A percentile compares a stretch with the other conserved stretches of the same genome.
These are phyloP conservation scores for Parnassius apollo DNA, from an alignment of 2,888 invertebrate genomes.

Conservation along the genomic window DNA sequence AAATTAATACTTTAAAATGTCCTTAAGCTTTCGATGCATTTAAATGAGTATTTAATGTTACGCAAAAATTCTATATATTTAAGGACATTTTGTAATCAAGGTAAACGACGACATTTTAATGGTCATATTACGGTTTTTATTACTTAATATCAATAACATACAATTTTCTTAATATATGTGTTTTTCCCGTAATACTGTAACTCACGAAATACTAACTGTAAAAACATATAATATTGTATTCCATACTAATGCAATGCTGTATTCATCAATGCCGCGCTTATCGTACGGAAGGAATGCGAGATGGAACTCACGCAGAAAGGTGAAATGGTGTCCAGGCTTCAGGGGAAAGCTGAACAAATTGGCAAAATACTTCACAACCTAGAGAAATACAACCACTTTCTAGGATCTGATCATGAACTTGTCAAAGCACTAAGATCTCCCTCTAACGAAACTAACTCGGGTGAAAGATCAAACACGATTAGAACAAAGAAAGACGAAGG, in stretches of 20 bases:
- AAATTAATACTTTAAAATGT: too few species aligned
- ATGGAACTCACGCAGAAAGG: slow-evolving; percentile 97
- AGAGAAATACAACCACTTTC: slow-evolving; percentile 90
- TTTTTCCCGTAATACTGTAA: not conserved
- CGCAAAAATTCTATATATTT: too few species aligned
- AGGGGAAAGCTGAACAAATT: slow-evolving; percentile 97
- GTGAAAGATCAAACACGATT: slow-evolving; percentile 63
- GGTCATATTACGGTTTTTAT: not conserved
- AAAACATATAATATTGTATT: slow-evolving; percentile 14
- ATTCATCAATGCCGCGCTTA: slow-evolving; percentile 72
- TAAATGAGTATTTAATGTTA: too few species aligned
- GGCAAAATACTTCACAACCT: slow-evolving; percentile 95
- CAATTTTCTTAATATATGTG: slow-evolving; percentile 1
- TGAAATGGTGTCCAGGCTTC: slow-evolving; percentile 96
- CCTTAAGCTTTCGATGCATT: too few species aligned
- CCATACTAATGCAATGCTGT: slow-evolving; percentile 70
- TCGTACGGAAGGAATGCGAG: slow-evolving; percentile 91
- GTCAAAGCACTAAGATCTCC: slow-evolving; percentile 76
- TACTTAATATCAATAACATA: too few species aligned
- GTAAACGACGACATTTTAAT: not conserved
- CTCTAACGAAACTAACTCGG: slow-evolving; percentile 62
- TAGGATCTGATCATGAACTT: slow-evolving; percentile 82
- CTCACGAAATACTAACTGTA: not conserved
- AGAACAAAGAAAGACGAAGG: slow-evolving; percentile 77
- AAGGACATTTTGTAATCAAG: too few species aligned